Evolutionary conservation across 2,113 vertebrate genomes (phyloP).

Genomic region (Antennarius striatus): DNA sequence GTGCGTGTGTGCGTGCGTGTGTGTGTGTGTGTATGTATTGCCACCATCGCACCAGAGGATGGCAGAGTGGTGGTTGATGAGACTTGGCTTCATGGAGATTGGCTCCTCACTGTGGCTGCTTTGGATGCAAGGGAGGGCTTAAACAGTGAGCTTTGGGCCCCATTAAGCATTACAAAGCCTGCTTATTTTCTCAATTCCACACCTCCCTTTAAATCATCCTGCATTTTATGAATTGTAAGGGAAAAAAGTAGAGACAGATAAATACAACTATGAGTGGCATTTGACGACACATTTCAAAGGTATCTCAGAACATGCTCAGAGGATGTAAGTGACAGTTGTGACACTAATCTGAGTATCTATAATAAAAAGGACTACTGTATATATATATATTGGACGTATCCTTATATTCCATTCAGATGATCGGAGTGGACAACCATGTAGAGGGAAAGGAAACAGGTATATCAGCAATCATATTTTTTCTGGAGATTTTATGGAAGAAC

Average conservation of each 20-base stretch:
- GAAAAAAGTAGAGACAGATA: constrained; percentile 63
- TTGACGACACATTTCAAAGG: constrained; percentile 71
- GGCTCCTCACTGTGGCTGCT: constrained; percentile 55
- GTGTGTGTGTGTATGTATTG: constrained; percentile 60
- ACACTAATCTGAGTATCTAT: constrained; percentile 66
- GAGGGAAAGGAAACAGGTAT: constrained; percentile 54
- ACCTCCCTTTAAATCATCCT: constrained; percentile 75
- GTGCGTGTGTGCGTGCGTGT: not conserved
- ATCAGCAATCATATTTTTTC: constrained; percentile 37
- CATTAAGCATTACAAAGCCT: constrained; percentile 73
- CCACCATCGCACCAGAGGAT: constrained; percentile 75
- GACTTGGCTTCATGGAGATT: constrained; percentile 60
- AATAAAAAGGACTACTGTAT: constrained; percentile 51
- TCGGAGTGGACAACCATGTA: constrained; percentile 67
- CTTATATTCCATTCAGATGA: constrained; percentile 51
- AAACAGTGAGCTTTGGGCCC: constrained; percentile 67
- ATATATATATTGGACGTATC: constrained; percentile 44
- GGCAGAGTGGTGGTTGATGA: constrained; percentile 77
- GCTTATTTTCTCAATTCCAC: constrained; percentile 73
- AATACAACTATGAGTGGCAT: constrained; percentile 68
- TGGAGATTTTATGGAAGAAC: constrained; percentile 10
- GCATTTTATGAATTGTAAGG: constrained; percentile 72
- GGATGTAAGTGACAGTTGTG: constrained; percentile 79
- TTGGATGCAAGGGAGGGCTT: constrained; percentile 65
- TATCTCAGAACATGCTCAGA: constrained; percentile 67